Evolutionary conservation across 2,797 vertebrate genomes (phyloP).

Genomic region (Hemitrygon akajei): DNA sequence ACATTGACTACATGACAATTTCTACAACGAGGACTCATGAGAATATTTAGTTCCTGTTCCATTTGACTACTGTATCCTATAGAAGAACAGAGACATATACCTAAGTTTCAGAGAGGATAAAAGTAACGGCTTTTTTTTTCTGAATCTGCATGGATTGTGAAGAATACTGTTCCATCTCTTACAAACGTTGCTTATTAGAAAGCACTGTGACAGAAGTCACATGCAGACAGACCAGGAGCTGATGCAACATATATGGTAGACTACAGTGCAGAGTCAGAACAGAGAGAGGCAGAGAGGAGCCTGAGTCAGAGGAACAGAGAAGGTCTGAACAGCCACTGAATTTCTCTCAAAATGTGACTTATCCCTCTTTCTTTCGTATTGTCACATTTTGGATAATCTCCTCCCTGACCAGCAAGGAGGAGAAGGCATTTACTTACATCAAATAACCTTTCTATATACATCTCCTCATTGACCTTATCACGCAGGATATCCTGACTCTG

Average conservation of each 20-base stretch:
- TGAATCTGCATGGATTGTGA: not conserved
- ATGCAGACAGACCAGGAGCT: constrained; percentile 68
- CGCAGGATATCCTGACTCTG: constrained; percentile 98
- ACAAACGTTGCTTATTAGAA: constrained; percentile 49
- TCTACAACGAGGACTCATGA: not conserved
- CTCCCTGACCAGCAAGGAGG: constrained; percentile 76
- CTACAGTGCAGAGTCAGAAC: constrained; percentile 68
- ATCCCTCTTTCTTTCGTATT: constrained; percentile 98
- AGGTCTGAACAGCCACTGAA: constrained; percentile 54
- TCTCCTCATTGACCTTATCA: constrained; percentile 99
- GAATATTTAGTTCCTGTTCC: not conserved
- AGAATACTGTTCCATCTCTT: constrained; percentile 38
- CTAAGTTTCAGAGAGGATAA: not conserved
- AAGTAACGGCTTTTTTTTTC: not conserved
- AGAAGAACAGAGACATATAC: not conserved
- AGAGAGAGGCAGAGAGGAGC: constrained; percentile 60
- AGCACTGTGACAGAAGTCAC: constrained; percentile 45
- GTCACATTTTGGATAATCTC: constrained; percentile 96
- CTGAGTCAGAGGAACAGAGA: constrained; percentile 56
- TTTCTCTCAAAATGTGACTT: constrained; percentile 95
- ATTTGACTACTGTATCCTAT: not conserved
- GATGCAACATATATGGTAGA: constrained; percentile 52
- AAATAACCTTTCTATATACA: constrained; percentile 99
- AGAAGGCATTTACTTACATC: constrained; percentile 99
- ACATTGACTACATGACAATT: not conserved